Percentiles rank a stretch among this genome's conserved stretches.
Evolutionary conservation across 2,888 invertebrate genomes (phyloP).

Genomic region (Drosophila peninsularis): DNA sequence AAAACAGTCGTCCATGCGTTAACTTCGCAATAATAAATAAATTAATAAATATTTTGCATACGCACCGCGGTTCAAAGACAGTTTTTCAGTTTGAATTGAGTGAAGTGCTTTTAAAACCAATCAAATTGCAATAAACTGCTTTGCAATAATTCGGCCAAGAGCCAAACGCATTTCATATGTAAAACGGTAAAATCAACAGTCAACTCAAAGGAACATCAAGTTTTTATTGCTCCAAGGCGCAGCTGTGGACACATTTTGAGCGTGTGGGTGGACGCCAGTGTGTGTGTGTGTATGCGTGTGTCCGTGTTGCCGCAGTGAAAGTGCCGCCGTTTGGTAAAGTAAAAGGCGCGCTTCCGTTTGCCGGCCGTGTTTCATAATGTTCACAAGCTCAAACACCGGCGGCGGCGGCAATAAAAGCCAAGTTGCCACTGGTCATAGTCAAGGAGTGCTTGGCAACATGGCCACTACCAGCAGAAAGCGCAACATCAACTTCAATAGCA

Average conservation of each 20-base stretch:
- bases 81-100: neutral
- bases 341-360: constrained; percentile 41
- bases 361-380: constrained; percentile 64
- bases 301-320: constrained; percentile 22
- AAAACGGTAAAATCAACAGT: constrained; percentile 8
- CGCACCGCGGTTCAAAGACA: constrained; percentile 8
- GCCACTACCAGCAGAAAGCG: constrained; percentile 11
- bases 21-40: no score
- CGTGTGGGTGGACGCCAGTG: constrained; percentile 2
- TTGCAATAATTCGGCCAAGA: neutral
- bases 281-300: constrained; percentile 15
- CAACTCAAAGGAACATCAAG: constrained; percentile 26
- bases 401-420: constrained; percentile 42
- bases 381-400: constrained; percentile 57
- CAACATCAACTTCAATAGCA: no score
- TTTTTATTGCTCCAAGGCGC: constrained; percentile 11
- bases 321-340: constrained; percentile 19
- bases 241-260: constrained; percentile 15
- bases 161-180: neutral
- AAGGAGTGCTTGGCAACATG: constrained; percentile 26
- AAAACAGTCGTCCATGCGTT: neutral
- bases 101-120: neutral
- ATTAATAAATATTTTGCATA: constrained; percentile 25
- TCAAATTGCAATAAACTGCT: constrained; percentile 12
- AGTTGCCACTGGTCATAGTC: constrained; percentile 46